Conservation (phyloP, 2,888 invertebrate species). For the Dorcus hopei region DNA sequence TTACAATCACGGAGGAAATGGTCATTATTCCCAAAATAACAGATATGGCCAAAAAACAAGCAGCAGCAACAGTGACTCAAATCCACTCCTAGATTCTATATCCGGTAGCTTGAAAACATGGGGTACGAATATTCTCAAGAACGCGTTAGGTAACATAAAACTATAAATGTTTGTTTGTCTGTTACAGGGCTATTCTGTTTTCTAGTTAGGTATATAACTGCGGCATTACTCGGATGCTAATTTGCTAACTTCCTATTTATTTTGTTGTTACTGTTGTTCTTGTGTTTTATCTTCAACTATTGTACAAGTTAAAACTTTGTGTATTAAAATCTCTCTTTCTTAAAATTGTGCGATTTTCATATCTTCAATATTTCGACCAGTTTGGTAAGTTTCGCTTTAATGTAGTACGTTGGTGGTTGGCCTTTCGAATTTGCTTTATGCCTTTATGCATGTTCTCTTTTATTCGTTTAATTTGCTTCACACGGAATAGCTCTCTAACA, state of each 20-base stretch:
- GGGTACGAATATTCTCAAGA: conserved; percentile 46
- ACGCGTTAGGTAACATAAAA: conserved; percentile 34
- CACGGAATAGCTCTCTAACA: conserved; percentile 11
- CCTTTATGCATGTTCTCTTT: background rate
- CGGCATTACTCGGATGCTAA: background rate
- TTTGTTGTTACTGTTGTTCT: background rate
- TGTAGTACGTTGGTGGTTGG: background rate
- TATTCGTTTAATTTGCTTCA: background rate
- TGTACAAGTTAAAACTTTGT: background rate
- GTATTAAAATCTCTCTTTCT: background rate
- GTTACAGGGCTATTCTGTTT: conserved; percentile 49
- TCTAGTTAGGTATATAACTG: conserved; percentile 33
- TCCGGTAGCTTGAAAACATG: conserved; percentile 42
- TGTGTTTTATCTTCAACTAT: background rate
- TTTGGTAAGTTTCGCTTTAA: background rate
- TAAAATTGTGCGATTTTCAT: background rate
- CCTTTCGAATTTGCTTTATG: background rate
- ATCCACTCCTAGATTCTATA: conserved; percentile 40
- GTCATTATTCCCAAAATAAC: conserved; percentile 18
- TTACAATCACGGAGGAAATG: conserved; percentile 24
- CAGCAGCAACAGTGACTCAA: conserved; percentile 27
- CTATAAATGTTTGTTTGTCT: conserved; percentile 27
- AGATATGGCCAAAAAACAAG: conserved; percentile 18
- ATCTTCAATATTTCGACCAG: background rate
- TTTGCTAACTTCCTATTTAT: background rate